Conservation (phyloP, 2,888 invertebrate genomes). For the Mechanitis mazaeus region DNA sequence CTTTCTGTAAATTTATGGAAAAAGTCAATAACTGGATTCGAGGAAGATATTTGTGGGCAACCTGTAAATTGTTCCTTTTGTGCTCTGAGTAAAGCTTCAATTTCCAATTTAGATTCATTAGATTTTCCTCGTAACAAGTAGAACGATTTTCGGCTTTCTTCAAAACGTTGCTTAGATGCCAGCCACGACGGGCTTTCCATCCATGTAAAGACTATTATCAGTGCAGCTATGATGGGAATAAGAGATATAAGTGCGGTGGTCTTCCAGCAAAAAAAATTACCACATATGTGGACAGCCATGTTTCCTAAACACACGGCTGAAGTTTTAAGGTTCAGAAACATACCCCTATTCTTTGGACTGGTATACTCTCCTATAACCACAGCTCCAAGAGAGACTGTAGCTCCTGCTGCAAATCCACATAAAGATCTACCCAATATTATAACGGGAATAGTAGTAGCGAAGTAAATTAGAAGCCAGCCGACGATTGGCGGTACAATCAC, state of each 20-base stretch:
- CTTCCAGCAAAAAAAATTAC: constrained; percentile 42
- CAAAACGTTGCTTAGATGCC: constrained; percentile 62
- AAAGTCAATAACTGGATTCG: constrained; percentile 28
- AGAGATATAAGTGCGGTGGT: constrained; percentile 40
- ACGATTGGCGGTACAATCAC: constrained; percentile 43
- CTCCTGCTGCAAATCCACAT: constrained; percentile 42
- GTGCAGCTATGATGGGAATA: constrained; percentile 37
- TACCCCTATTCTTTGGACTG: constrained; percentile 48
- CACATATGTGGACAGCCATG: constrained; percentile 41
- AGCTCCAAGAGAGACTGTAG: constrained; percentile 42
- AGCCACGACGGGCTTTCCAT: constrained; percentile 80
- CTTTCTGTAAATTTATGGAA: constrained; percentile 42
- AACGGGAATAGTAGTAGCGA: constrained; percentile 35
- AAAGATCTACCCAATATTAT: constrained; percentile 44
- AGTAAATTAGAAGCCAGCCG: constrained; percentile 47
- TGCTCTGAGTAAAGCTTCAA: constrained; percentile 41
- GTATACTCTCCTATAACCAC: constrained; percentile 54
- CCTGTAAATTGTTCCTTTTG: constrained; percentile 37
- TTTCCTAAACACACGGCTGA: constrained; percentile 45
- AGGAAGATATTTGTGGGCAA: constrained; percentile 19
- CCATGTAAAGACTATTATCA: constrained; percentile 54
- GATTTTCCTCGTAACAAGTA: constrained; percentile 66
- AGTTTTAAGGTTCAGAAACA: constrained; percentile 52
- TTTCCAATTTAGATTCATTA: constrained; percentile 34
- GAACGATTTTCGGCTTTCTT: constrained; percentile 68